These are phyloP conservation scores for Litoditis marina DNA, from an alignment of 2,888 invertebrate genomes.

Conservation along the genomic window DNA sequence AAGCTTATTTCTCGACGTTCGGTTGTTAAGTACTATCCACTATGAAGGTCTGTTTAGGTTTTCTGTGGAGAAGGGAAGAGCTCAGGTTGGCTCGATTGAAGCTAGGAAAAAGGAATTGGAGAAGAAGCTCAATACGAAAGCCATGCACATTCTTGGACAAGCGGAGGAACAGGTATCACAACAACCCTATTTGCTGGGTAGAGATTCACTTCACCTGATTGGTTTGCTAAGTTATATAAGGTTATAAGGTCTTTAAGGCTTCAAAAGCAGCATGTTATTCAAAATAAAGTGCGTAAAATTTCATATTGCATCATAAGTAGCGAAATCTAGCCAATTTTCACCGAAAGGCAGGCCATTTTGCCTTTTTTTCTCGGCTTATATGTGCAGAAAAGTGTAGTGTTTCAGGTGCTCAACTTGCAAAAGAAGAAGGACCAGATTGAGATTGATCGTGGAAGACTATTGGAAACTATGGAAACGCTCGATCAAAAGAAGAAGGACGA, in stretches of 20 bases:
- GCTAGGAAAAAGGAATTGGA: constrained; percentile 74
- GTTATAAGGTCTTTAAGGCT: too few relatives aligned
- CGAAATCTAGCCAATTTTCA: too few relatives aligned
- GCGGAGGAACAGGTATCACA: constrained; percentile 65
- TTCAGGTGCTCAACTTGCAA: constrained; percentile 72
- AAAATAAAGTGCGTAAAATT: constrained; percentile 50
- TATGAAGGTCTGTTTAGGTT: constrained; percentile 18
- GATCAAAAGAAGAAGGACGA: constrained; percentile 86
- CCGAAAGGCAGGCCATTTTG: background rate
- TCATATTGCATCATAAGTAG: too few relatives aligned
- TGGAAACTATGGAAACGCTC: constrained; percentile 78
- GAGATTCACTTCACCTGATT: too few relatives aligned
- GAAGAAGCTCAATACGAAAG: constrained; percentile 67
- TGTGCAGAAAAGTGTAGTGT: too few relatives aligned
- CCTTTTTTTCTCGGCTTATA: constrained; percentile 22
- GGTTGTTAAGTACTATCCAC: too few relatives aligned
- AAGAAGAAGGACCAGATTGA: constrained; percentile 74
- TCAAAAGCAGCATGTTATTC: constrained; percentile 69
- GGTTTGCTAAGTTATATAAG: too few relatives aligned
- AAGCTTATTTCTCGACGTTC: too few relatives aligned
- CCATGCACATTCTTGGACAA: constrained; percentile 28
- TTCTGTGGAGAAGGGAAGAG: background rate
- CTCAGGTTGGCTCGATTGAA: constrained; percentile 65
- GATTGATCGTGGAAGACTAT: constrained; percentile 74
- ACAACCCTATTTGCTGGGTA: too few relatives aligned